Evolutionary conservation across 2,888 invertebrate genomes (phyloP), one percentile per base, ranked within the genome.

Genomic region (Atrina japonica): DNA sequence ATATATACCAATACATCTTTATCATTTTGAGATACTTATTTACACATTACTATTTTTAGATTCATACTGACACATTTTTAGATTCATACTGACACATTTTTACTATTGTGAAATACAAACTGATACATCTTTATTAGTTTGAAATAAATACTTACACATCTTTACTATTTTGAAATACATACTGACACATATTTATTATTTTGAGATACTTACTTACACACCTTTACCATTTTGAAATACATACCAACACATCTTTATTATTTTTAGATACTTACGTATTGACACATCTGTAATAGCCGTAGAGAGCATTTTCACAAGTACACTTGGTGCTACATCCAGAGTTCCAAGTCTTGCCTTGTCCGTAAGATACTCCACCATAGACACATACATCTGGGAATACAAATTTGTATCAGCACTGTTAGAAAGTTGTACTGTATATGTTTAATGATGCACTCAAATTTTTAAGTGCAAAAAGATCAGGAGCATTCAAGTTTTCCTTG

Each of bases 201-300:
- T n/a, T n/a, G n/a, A n/a, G n/a, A n/a, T n/a, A n/a, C n/a, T n/a
- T n/a, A n/a, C n/a, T n/a, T n/a, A n/a, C n/a, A n/a, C n/a, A n/a
- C n/a, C n/a, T n/a, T n/a, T n/a, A n/a, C n/a, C n/a, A n/a, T n/a
- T n/a, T n/a, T n/a, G n/a, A n/a, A n/a, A n/a, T n/a, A n/a, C n/a
- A n/a, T n/a, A n/a, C n/a, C n/a, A n/a, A n/a, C n/a, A n/a, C n/a
- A n/a, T n/a, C n/a, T n/a, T n/a, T n/a, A n/a, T n/a, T n/a, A n/a
- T n/a, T n/a, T n/a, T n/a, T n/a, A n/a, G n/a, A 21, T 18, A 76
- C 78, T 73, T 71, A 83, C 83, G 75, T 78, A 59, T 81, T 77
- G 9, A 80, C 83, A 75, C 86, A 86, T 76, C 84, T 78, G 76
- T 83, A 83, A 70, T 82, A 84, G 40, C 86, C 86, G 59, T 78